These are phyloP conservation scores for Dinocampus coccinellae DNA, from an alignment of 2,888 invertebrate species.

Conservation along the genomic window DNA sequence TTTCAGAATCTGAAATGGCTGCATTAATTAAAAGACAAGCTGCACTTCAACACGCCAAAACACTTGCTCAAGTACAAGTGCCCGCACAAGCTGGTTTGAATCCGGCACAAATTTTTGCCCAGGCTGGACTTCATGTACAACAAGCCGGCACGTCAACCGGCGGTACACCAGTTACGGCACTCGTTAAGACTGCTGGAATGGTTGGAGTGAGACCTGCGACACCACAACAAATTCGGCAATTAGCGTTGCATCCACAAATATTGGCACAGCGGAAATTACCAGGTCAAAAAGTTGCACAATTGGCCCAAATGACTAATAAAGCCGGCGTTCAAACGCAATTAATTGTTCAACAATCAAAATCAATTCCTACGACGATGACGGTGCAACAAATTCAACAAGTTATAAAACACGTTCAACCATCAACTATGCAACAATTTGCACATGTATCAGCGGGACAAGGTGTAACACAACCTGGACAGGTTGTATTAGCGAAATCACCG, in stretches of 20 bases:
- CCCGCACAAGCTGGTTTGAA: constrained; percentile 63
- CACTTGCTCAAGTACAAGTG: constrained; percentile 67
- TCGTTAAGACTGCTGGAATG: constrained; percentile 74
- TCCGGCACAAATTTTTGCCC: constrained; percentile 74
- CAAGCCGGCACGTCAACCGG: constrained; percentile 70
- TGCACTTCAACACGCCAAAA: constrained; percentile 64
- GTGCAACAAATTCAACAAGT: constrained; percentile 84
- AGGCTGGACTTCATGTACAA: constrained; percentile 72
- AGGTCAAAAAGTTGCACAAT: constrained; percentile 75
- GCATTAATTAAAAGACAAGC: constrained; percentile 73
- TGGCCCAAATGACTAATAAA: constrained; percentile 71
- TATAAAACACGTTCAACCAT: constrained; percentile 74
- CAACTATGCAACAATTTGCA: constrained; percentile 64
- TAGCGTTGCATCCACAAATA: constrained; percentile 74
- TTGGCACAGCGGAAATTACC: constrained; percentile 73
- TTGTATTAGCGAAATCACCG: constrained; percentile 74
- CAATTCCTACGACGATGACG: constrained; percentile 76
- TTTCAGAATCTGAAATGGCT: constrained; percentile 74
- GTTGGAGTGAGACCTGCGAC: constrained; percentile 73
- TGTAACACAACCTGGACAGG: constrained; percentile 72
- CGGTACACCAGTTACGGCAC: constrained; percentile 74
- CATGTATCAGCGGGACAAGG: constrained; percentile 69
- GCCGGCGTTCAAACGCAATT: constrained; percentile 76
- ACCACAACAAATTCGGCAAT: constrained; percentile 76
- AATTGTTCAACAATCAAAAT: constrained; percentile 79